A percentile compares a stretch with the other conserved stretches of the same genome.
Evolutionary conservation across 1,140 invertebrate genomes (phyloP).

Genomic region (Drosophila nannoptera): DNA sequence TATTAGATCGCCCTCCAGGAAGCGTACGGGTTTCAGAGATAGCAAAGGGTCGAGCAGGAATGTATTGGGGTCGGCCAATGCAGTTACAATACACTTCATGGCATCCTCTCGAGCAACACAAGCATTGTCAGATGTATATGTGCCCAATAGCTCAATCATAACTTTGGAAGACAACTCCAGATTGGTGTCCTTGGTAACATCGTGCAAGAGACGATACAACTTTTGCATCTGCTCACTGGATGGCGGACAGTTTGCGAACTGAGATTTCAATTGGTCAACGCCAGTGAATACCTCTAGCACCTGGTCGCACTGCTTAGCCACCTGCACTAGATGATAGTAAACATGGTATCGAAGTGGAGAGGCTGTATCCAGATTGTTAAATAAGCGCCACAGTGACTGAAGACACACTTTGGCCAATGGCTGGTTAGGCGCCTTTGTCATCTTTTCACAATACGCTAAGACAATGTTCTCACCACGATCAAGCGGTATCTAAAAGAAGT

Average conservation of each 20-base stretch:
- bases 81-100: constrained; percentile 96
- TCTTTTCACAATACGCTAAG: constrained; percentile 94
- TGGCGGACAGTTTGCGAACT: constrained; percentile 90
- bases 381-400: constrained; percentile 93
- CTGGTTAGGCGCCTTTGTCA: constrained; percentile 92
- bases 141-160: constrained; percentile 97
- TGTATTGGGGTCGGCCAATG: constrained; percentile 95
- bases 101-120: constrained; percentile 97
- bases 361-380: constrained; percentile 92
- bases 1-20: constrained; percentile 96
- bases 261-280: constrained; percentile 89
- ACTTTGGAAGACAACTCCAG: constrained; percentile 95
- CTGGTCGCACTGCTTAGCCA: constrained; percentile 92
- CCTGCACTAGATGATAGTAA: constrained; percentile 93
- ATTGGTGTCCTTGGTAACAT: constrained; percentile 86
- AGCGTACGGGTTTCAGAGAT: constrained; percentile 95
- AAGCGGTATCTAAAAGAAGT: constrained; percentile 84
- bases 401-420: constrained; percentile 90
- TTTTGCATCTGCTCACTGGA: constrained; percentile 96
- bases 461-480: constrained; percentile 93
- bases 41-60: constrained; percentile 96
- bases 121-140: constrained; percentile 97
- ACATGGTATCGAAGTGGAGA: constrained; percentile 94
- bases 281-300: constrained; percentile 89
- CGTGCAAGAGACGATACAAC: constrained; percentile 91